Evolutionary conservation across 2,797 vertebrate species (phyloP).

Genomic region (Sebastes hopkinsi): DNA sequence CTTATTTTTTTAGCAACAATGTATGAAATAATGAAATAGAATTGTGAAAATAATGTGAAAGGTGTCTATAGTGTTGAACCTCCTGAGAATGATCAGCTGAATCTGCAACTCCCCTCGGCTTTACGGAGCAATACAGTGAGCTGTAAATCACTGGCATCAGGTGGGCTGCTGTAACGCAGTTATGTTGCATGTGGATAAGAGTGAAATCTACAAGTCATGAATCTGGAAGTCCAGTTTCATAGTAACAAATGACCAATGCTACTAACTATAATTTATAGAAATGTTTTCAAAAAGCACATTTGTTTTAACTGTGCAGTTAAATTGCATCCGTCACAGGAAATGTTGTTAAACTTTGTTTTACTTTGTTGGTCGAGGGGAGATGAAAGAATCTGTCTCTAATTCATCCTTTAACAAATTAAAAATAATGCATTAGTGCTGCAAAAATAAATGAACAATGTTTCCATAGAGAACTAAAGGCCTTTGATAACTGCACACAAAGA

Average conservation of each 20-base stretch:
- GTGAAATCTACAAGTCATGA: neutral
- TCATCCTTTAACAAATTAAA: neutral
- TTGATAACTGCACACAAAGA: neutral
- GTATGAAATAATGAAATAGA: neutral
- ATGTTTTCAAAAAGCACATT: neutral
- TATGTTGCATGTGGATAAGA: too few species aligned
- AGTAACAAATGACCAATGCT: too few species aligned
- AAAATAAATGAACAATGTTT: neutral
- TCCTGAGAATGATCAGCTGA: too few species aligned
- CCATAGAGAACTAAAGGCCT: neutral
- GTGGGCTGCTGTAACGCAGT: too few species aligned
- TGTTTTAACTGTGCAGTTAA: neutral
- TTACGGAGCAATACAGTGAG: neutral
- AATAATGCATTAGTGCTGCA: neutral
- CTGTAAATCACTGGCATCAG: too few species aligned
- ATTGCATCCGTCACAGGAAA: neutral
- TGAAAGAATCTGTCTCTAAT: neutral
- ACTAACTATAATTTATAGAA: neutral
- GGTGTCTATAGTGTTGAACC: neutral
- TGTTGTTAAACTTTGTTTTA: neutral
- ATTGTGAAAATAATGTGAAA: neutral
- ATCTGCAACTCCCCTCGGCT: neutral
- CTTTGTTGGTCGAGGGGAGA: neutral
- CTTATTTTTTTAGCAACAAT: neutral
- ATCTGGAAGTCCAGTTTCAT: neutral